These are phyloP conservation scores for Cyrtodaria siliqua DNA, from an alignment of 2,888 invertebrate species.

Conservation along the genomic window DNA sequence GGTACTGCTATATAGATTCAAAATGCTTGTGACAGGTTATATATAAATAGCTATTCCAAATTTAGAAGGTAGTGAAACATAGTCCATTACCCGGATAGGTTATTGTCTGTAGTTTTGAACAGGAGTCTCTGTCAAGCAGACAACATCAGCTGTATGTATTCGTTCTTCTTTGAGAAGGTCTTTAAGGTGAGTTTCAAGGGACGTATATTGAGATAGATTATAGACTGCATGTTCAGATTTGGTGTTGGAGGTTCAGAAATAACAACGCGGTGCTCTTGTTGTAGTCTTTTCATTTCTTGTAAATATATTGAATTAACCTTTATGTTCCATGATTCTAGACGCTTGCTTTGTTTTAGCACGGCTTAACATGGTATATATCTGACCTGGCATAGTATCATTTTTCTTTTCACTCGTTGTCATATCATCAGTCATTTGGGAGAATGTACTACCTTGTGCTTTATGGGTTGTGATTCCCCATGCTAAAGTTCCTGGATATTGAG, in stretches of 20 bases:
- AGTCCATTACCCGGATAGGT: no score
- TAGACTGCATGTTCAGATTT: conserved; percentile 14
- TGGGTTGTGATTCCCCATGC: conserved; percentile 41
- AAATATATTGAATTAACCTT: conserved; percentile 35
- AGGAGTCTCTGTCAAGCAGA: conserved; percentile 26
- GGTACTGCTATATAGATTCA: no score
- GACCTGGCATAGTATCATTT: conserved; percentile 35
- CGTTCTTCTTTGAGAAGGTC: no score
- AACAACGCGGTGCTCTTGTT: no score
- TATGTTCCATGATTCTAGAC: conserved; percentile 35
- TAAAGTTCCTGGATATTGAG: conserved; percentile 35
- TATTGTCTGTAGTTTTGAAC: no score
- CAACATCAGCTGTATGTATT: no score
- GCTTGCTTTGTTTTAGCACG: conserved; percentile 28
- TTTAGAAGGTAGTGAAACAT: no score
- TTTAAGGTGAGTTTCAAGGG: conserved; percentile 17
- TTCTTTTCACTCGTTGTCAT: conserved; percentile 8
- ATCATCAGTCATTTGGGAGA: conserved; percentile 34
- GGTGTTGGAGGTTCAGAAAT: no score
- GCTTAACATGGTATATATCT: conserved; percentile 50
- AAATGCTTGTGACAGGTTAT: no score
- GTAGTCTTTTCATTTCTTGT: conserved; percentile 25
- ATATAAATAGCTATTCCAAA: no score
- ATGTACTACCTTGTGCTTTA: conserved; percentile 45
- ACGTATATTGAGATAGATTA: conserved; percentile 21